phyloP scores from a whole-genome alignment of 2,797 vertebrate species.

The Callimico goeldii region DNA sequence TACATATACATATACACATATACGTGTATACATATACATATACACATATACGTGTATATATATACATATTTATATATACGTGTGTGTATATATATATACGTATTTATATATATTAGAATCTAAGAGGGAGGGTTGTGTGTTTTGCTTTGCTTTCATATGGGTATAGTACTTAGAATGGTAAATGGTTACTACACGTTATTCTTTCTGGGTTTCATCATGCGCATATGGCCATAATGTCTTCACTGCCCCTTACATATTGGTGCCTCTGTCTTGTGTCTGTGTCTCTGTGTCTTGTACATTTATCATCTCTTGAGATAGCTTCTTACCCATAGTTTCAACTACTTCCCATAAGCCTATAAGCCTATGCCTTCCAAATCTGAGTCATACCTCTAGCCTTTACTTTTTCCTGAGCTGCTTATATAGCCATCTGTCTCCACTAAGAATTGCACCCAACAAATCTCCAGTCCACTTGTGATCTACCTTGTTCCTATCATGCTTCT shows the following conservation, averaged over 20 bases:
- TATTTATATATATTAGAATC: background rate
- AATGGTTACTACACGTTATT: background rate
- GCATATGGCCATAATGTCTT: background rate
- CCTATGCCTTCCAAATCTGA: background rate
- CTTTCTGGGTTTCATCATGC: background rate
- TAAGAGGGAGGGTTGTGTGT: background rate
- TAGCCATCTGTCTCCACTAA: background rate
- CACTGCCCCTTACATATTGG: background rate
- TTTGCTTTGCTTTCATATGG: constrained; percentile 27
- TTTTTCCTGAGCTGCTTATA: background rate
- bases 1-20: no score
- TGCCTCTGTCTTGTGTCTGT: background rate
- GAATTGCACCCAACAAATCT: background rate
- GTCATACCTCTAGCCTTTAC: background rate
- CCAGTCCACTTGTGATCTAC: background rate
- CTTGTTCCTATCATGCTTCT: background rate
- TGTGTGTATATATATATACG: background rate
- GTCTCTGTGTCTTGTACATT: background rate
- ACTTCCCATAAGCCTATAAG: background rate
- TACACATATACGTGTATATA: no score
- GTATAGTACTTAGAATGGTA: background rate
- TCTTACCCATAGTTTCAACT: background rate
- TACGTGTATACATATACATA: background rate
- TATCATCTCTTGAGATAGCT: background rate
- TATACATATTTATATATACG: no score